These are phyloP conservation scores for Dinothrombium tinctorium DNA, from an alignment of 1,140 invertebrate species.

Conservation along the genomic window DNA sequence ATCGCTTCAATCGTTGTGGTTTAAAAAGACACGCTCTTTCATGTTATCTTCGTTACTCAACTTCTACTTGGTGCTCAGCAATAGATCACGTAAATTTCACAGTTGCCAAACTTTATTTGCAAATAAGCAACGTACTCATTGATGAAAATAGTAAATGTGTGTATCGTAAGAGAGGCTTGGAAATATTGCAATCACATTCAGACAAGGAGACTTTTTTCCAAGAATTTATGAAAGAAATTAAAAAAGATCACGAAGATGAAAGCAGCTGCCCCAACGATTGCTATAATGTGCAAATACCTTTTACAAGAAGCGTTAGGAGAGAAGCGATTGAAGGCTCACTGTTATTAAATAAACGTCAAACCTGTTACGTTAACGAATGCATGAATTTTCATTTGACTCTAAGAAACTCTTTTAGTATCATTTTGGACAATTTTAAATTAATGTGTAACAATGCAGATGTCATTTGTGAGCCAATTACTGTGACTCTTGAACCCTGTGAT, in stretches of 20 bases:
- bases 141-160: background rate
- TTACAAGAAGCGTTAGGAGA: background rate
- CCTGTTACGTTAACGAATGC: constrained; percentile 8
- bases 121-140: background rate
- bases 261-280: no score
- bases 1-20: constrained; percentile 64
- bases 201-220: constrained; percentile 8
- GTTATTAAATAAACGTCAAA: background rate
- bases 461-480: background rate
- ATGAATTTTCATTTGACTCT: constrained; percentile 3
- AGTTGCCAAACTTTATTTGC: constrained; percentile 4
- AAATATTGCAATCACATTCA: background rate
- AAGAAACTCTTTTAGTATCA: background rate
- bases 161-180: constrained; percentile 2
- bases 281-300: background rate
- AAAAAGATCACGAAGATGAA: constrained; percentile 1
- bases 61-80: constrained; percentile 7
- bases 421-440: constrained; percentile 2
- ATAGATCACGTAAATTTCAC: constrained; percentile 10
- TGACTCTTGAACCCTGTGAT: background rate
- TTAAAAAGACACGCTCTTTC: constrained; percentile 68
- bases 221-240: constrained; percentile 10
- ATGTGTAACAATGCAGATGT: background rate
- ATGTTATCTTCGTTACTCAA: constrained; percentile 33
- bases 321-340: background rate